Conservation (phyloP, 64 coral and sea anemone species). For the Acropora tenuis region DNA sequence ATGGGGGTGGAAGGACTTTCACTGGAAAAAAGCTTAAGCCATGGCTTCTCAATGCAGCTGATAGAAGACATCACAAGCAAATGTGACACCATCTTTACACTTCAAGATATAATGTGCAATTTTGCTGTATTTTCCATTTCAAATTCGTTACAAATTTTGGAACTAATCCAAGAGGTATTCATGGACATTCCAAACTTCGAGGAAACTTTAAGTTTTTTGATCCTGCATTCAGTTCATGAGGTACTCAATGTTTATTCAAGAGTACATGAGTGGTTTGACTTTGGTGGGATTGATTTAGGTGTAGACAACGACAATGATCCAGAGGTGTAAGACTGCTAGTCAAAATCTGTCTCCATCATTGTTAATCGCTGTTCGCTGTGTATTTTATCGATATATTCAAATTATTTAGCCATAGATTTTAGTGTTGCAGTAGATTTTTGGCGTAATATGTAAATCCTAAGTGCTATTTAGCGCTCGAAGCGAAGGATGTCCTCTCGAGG, state of each 20-base stretch:
- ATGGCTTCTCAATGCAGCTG: slow-evolving; percentile 59
- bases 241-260: neutral
- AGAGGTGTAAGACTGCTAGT: no score
- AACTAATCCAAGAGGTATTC: slow-evolving; percentile 70
- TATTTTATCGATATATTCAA: no score
- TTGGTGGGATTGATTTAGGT: slow-evolving; percentile 21
- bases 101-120: slow-evolving; percentile 12
- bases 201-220: slow-evolving; percentile 23
- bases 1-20: neutral
- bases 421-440: no score
- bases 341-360: no score
- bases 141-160: slow-evolving; percentile 45
- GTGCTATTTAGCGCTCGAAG: no score
- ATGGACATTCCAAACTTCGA: slow-evolving; percentile 43
- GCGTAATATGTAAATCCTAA: no score
- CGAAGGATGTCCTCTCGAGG: no score
- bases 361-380: no score
- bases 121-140: slow-evolving; percentile 63
- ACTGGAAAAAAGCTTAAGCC: slow-evolving; percentile 32
- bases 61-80: slow-evolving; percentile 6
- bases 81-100: slow-evolving; percentile 51
- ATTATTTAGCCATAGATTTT: no score
- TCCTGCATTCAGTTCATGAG: slow-evolving; percentile 20
- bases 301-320: slow-evolving; percentile 35
- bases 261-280: slow-evolving; percentile 39